Conservation (phyloP, 1,140 invertebrate genomes). For the Gryllus bimaculatus region DNA sequence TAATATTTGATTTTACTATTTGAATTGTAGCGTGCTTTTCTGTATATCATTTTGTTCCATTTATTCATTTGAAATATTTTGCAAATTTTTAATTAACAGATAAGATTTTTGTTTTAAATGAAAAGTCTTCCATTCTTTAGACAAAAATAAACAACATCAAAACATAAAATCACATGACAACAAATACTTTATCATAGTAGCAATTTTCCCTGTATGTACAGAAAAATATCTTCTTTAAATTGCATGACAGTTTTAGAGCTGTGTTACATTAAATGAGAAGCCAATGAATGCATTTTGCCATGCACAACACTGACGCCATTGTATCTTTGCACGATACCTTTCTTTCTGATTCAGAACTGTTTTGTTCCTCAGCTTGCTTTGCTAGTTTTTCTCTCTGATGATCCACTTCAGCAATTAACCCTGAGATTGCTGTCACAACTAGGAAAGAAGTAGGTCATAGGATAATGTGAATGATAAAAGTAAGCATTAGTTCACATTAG, state of each 20-base stretch:
- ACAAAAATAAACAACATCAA: background rate
- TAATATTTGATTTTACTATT: too few species aligned
- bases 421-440: slow-evolving; percentile 64
- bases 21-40: too few species aligned
- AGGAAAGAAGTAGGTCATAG: slow-evolving; percentile 26
- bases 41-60: too few species aligned
- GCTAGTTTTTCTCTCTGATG: slow-evolving; percentile 34
- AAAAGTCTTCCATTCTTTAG: too few species aligned
- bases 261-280: background rate
- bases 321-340: slow-evolving; percentile 20
- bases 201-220: background rate
- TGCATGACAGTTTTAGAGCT: background rate
- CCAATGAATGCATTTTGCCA: slow-evolving; percentile 16
- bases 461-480: background rate
- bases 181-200: background rate
- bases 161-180: background rate
- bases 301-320: slow-evolving; percentile 15
- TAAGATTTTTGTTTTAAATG: too few species aligned
- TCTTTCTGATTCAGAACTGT: slow-evolving; percentile 14
- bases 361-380: slow-evolving; percentile 20
- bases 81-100: too few species aligned
- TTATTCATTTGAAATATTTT: too few species aligned
- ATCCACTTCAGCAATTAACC: slow-evolving; percentile 58
- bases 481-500: slow-evolving; percentile 9
- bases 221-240: background rate